Evolutionary conservation across 2,888 invertebrate genomes (phyloP), one percentile per base, ranked within the genome.

Genomic region (Sceliomorpha sp.): DNA sequence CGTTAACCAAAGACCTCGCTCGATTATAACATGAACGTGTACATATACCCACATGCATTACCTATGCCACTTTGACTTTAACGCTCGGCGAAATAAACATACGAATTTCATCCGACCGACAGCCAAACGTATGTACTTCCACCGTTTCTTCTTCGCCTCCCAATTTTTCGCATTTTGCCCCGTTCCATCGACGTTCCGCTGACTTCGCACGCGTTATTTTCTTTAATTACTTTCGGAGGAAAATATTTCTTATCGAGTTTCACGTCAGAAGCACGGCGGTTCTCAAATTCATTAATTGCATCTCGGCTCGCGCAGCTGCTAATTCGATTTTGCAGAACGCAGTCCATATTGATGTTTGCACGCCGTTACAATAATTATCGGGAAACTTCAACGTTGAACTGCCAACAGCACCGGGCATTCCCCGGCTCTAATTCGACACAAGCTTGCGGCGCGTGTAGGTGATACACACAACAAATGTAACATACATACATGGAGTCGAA

Each of bases 201-300:
- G n/a, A n/a, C n/a, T n/a, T n/a, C n/a, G n/a, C n/a, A n/a, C n/a
- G n/a, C n/a, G 37, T 17, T 27, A 10, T 34, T 12, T 36, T 26
- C 9, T 10, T 55, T 48, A 55, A 58, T 69, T 62, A 10, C 20
- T 42, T 36, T 15, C n/a, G n/a, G 20, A 24, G 75, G 78, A 74
- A 75, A 79, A 79, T 79, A 78, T 82, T 77, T 79, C 75, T 77
- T 66, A 72, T 73, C 73, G 47, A 66, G 67, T 56, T 75, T 39
- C 51, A 67, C 76, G 83, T 83, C 85, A 76, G 75, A 64, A 75
- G 75, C 84, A 83, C 82, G 78, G 82, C 77, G 83, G 76, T 77
- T 80, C 66, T 75, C 74, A 81, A 83, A 82, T 82, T 83, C 86
- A 87, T 87, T 86, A 86, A 87, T 87, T 83, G 81, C 83, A 81